A percentile compares a stretch with the other conserved stretches of the same genome.
phyloP scores from a whole-genome alignment of 2,888 invertebrate species.

The Cantharis rufa region DNA sequence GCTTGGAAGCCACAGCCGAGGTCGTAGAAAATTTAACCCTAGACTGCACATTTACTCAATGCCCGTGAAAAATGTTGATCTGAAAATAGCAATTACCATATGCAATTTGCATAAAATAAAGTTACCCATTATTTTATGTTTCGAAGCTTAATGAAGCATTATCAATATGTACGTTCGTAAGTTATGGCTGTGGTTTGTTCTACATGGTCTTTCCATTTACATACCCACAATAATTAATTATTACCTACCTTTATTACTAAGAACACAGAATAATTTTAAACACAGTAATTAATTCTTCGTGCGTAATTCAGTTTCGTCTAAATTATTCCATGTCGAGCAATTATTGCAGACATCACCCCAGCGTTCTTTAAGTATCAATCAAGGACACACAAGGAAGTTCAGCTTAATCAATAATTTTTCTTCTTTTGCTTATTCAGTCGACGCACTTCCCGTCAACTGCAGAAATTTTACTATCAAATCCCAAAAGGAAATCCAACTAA shows the following conservation, averaged over 20 bases:
- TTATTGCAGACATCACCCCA: not conserved
- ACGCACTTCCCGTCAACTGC: slow-evolving; percentile 52
- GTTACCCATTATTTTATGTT: not conserved
- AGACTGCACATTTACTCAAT: not conserved
- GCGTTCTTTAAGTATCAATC: not conserved
- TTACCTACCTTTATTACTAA: not conserved
- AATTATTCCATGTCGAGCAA: not conserved
- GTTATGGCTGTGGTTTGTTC: slow-evolving; percentile 14
- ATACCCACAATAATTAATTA: slow-evolving; percentile 10
- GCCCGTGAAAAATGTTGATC: not conserved
- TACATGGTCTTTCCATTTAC: slow-evolving; percentile 26
- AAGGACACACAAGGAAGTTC: not conserved
- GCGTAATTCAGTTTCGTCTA: slow-evolving; percentile 14
- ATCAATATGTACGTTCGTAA: not conserved
- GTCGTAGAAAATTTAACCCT: not conserved
- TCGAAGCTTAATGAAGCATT: not conserved
- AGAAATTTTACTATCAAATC: slow-evolving; percentile 58
- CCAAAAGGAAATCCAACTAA: slow-evolving; percentile 51
- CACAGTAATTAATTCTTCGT: slow-evolving; percentile 5
- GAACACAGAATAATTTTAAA: not conserved
- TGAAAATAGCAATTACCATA: not conserved
- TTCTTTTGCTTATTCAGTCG: slow-evolving; percentile 10
- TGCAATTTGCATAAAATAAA: not conserved
- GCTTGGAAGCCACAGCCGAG: not conserved
- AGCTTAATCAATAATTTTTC: slow-evolving; percentile 10